phyloP scores from a whole-genome alignment of 2,797 vertebrate species.

The Protosalanx chinensis region DNA sequence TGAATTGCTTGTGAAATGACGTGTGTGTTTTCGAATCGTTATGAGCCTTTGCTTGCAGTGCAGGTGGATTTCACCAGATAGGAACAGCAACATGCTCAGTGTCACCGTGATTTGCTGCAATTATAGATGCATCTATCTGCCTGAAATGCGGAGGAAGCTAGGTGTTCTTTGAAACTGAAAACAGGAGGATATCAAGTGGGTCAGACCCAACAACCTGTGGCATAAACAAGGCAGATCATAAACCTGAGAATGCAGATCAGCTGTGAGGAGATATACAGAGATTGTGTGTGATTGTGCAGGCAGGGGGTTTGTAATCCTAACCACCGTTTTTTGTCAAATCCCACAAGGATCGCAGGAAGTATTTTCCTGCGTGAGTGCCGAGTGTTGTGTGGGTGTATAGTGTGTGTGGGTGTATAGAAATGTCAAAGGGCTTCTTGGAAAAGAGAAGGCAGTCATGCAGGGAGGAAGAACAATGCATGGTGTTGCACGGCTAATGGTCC shows the following conservation, averaged over 20 bases:
- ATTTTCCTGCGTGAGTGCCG: constrained; percentile 51
- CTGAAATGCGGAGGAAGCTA: constrained; percentile 38
- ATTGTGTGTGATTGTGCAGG: background rate
- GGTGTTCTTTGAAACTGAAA: constrained; percentile 53
- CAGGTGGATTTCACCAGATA: too few relatives aligned
- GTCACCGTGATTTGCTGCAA: constrained; percentile 45
- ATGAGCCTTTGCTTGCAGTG: too few relatives aligned
- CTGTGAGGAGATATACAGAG: constrained; percentile 48
- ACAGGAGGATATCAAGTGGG: constrained; percentile 63
- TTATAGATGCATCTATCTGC: constrained; percentile 42
- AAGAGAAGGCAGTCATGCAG: constrained; percentile 42
- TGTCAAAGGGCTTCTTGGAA: constrained; percentile 40
- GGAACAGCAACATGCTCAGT: constrained; percentile 27
- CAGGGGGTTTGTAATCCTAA: constrained; percentile 9
- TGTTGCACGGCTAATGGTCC: constrained; percentile 29
- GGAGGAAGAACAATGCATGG: constrained; percentile 36
- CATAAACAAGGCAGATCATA: constrained; percentile 58
- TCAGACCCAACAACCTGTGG: constrained; percentile 52
- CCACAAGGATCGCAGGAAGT: constrained; percentile 50
- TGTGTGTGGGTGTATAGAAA: constrained; percentile 13
- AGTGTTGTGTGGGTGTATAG: constrained; percentile 36
- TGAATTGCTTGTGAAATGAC: too few relatives aligned
- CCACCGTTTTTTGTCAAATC: constrained; percentile 45
- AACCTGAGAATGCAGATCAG: constrained; percentile 60
- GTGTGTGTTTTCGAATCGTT: too few relatives aligned